phyloP scores from a whole-genome alignment of 2,113 vertebrate species.

The Hypanus sabinus region DNA sequence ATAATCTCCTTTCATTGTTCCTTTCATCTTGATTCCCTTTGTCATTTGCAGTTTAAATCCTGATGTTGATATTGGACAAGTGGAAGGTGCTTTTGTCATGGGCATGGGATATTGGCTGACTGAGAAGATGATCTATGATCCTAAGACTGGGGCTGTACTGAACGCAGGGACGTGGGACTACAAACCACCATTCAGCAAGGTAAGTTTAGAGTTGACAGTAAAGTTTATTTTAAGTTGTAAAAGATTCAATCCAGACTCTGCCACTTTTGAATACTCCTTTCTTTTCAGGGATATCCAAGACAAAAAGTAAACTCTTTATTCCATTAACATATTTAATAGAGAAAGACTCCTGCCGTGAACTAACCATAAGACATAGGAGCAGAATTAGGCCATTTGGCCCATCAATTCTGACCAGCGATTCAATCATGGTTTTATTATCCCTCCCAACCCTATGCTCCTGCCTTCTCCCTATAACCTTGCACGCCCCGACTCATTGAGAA shows the following conservation, averaged over 20 bases:
- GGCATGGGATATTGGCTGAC: conserved; percentile 39
- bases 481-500: background rate
- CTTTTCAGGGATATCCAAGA: background rate
- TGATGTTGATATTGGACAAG: conserved; percentile 39
- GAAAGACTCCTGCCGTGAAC: background rate
- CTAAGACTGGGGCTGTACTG: conserved; percentile 29
- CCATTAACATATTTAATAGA: background rate
- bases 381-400: too few relatives aligned
- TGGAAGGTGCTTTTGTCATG: conserved; percentile 39
- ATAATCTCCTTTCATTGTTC: background rate
- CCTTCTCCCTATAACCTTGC: too few relatives aligned
- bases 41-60: conserved; percentile 34
- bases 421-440: too few relatives aligned
- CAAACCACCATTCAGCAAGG: conserved; percentile 40
- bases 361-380: too few relatives aligned
- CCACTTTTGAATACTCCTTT: background rate
- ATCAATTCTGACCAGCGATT: too few relatives aligned
- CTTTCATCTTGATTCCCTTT: background rate
- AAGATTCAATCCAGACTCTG: background rate
- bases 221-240: background rate
- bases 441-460: too few relatives aligned
- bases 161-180: conserved; percentile 38
- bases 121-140: conserved; percentile 37
- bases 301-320: background rate
- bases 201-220: background rate